These are phyloP conservation scores for Lota lota DNA, from an alignment of 2,113 vertebrate species.

Conservation along the genomic window DNA sequence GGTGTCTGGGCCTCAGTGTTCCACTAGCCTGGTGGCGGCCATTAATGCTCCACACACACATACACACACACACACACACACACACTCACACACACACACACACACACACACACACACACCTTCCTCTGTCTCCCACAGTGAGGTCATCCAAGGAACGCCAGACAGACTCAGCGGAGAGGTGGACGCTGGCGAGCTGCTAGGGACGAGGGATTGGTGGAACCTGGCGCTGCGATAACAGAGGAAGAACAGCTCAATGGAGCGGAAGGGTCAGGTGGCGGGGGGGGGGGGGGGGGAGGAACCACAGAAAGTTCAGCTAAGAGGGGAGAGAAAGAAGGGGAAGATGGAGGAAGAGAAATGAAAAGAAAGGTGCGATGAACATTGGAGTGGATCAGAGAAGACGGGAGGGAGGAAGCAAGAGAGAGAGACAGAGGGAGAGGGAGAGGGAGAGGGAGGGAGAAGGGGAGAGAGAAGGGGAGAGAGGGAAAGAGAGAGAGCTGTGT, in stretches of 20 bases:
- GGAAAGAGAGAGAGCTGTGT: slow-evolving; percentile 6
- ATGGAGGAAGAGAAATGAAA: not conserved
- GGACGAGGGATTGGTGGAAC: slow-evolving; percentile 7
- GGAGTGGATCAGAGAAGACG: slow-evolving; percentile 11
- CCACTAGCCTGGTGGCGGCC: too few species aligned
- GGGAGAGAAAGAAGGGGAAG: not conserved
- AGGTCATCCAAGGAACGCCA: not conserved
- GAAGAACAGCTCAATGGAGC: not conserved
- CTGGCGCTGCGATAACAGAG: not conserved
- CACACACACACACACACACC: slow-evolving; percentile 10
- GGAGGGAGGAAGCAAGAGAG: slow-evolving; percentile 1
- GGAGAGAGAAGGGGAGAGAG: too few species aligned
- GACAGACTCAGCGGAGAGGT: slow-evolving; percentile 17
- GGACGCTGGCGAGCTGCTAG: not conserved
- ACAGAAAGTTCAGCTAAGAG: not conserved
- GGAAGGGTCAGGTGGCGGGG: not conserved
- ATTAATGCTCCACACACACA: not conserved
- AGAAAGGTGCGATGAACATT: not conserved
- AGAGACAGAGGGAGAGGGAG: slow-evolving; percentile 10
- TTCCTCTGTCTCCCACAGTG: not conserved
- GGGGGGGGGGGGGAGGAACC: not conserved
- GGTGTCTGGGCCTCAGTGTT: slow-evolving; percentile 24
- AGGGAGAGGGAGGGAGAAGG: not conserved
- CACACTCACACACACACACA: too few species aligned
- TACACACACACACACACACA: not conserved